Conservation (phyloP, 2,888 invertebrate species). For the Heteropelma amictum region DNA sequence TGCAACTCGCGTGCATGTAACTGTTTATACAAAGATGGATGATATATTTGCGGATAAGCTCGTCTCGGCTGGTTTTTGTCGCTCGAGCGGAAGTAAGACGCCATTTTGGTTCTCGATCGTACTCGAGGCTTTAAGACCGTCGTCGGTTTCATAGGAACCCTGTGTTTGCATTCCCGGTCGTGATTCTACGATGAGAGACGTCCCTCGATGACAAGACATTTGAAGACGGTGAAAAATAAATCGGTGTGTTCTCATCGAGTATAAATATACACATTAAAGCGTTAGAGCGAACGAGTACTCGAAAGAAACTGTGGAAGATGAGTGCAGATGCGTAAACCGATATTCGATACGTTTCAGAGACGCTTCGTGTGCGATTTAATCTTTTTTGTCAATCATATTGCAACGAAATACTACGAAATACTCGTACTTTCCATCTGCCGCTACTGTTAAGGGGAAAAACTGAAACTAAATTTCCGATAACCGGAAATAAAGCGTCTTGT, state of each 20-base stretch:
- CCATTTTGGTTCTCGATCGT: conserved; percentile 9
- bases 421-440: too few relatives aligned
- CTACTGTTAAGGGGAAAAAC: too few relatives aligned
- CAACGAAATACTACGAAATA: too few relatives aligned
- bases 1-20: not conserved
- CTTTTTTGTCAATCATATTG: too few relatives aligned
- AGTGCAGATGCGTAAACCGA: not conserved
- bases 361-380: not conserved
- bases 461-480: too few relatives aligned
- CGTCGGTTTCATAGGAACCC: conserved; percentile 4
- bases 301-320: not conserved
- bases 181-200: conserved; percentile 17
- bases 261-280: not conserved
- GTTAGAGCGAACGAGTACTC: not conserved
- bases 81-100: conserved; percentile 47
- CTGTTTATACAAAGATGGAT: conserved; percentile 30
- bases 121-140: not conserved
- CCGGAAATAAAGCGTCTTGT: too few relatives aligned
- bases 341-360: conserved; percentile 1
- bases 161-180: conserved; percentile 41
- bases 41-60: not conserved
- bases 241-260: not conserved
- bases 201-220: conserved; percentile 19
- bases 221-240: conserved; percentile 10
- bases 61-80: conserved; percentile 42